A percentile compares a stretch with the other conserved stretches of the same genome.
Evolutionary conservation across 2,888 invertebrate genomes (phyloP).

Genomic region (Aethes cnicana): DNA sequence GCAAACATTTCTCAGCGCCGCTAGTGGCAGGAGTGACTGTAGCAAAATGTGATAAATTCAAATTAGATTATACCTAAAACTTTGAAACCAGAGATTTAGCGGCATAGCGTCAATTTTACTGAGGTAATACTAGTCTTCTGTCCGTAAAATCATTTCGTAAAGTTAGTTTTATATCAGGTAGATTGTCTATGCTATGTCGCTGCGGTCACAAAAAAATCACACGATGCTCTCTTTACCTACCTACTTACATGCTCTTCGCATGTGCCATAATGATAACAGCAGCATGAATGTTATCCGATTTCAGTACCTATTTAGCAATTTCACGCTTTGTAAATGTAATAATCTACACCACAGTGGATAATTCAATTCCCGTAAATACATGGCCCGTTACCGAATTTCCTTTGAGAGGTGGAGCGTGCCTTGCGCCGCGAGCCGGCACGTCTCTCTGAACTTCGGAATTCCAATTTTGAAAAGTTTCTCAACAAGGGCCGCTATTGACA

Average conservation of each 20-base stretch:
- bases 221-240: too few species aligned
- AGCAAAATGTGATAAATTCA: not conserved
- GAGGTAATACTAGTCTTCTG: too few species aligned
- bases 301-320: conserved; percentile 67
- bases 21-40: not conserved
- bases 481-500: conserved; percentile 78
- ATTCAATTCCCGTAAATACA: conserved; percentile 77
- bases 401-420: conserved; percentile 77
- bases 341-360: conserved; percentile 70
- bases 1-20: conserved; percentile 7
- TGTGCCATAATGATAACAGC: not conserved
- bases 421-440: conserved; percentile 70
- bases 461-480: conserved; percentile 81
- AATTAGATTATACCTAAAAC: not conserved
- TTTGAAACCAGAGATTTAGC: too few species aligned
- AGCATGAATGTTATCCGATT: conserved; percentile 34
- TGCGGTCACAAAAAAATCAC: too few species aligned
- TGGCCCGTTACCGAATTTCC: conserved; percentile 76
- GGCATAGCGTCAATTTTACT: too few species aligned
- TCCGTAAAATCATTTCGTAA: too few species aligned
- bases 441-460: conserved; percentile 78
- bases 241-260: too few species aligned
- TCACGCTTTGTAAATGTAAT: conserved; percentile 73
- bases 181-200: too few species aligned
- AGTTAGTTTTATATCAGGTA: too few species aligned